Conservation (phyloP, 2,888 invertebrate species). For the Dicyrtomina minuta region DNA sequence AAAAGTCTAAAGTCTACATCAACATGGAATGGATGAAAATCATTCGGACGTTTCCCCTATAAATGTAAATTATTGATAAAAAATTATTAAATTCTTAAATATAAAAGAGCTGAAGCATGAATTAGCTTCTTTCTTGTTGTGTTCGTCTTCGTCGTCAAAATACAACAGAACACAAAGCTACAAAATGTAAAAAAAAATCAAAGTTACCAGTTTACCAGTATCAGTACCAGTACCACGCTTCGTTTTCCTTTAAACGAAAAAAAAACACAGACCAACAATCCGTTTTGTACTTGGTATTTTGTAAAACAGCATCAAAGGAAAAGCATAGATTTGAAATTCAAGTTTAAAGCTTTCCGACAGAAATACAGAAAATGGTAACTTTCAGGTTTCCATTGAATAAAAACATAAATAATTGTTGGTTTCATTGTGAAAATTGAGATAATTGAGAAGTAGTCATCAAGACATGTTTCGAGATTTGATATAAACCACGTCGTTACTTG, state of each 20-base stretch:
- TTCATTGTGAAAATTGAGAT: slow-evolving; percentile 15
- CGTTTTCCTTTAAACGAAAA: neutral
- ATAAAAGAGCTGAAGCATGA: no score
- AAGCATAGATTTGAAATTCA: slow-evolving; percentile 3
- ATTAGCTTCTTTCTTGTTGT: no score
- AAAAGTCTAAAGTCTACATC: no score
- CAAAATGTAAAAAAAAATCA: no score
- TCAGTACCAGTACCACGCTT: no score
- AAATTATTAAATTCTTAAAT: no score
- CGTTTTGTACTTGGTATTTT: neutral
- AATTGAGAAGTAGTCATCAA: slow-evolving; percentile 4
- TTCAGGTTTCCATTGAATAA: slow-evolving; percentile 14
- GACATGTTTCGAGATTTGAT: neutral
- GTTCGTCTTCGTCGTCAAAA: no score
- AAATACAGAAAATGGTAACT: neutral
- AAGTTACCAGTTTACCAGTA: no score
- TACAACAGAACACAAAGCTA: no score
- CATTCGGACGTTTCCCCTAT: no score
- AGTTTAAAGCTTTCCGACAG: neutral
- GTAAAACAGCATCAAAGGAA: neutral
- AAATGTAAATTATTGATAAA: no score
- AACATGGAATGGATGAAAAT: no score
- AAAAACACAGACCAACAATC: neutral
- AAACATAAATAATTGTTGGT: slow-evolving; percentile 15
- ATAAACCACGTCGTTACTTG: slow-evolving; percentile 7